Base-by-base conservation (phyloP, 1,140 invertebrate genomes). In the Magallana ariakensis region DNA sequence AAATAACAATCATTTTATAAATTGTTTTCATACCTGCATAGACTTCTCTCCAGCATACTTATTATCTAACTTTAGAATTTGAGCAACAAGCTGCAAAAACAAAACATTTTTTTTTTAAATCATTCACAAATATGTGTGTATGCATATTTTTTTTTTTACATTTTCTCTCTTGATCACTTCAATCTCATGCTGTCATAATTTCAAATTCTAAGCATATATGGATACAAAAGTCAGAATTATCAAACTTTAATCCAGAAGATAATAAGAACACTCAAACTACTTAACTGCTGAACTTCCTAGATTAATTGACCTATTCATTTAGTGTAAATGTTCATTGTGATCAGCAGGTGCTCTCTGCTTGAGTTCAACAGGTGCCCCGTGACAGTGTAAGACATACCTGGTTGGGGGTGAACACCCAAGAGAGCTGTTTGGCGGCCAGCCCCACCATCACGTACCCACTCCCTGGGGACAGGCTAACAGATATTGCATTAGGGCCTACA, bases 391-490 rank as follows among this genome's bases (percentile, higher is more conserved):
- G 3, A 85, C 57, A 70, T 58, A 92, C 93, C 92, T 94, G 93
- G 85, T 92, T 92, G 54, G 92, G 87, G 46, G 91, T 92, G 70
- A 91, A 92, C 8, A 93, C 81, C 88, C 92, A 92, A n/a, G 93
- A 91, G 58, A 96, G 87, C 15, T 94, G 94, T 2, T 96, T 95
- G 46, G 97, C 96, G 83, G 97, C 96, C 26, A 98, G 94, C 26
- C 97, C 97, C 9, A 98, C 97, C 58, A 97, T 95, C 7, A 98
- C 95, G 94, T 97, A 97, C 11, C 97, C 95, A 87, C 96, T 96
- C 4, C 96, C 96, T 0, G 97, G 97, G 4, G 97, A 98, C 58
- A 98, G 95, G 85, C 97, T 97, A 9, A 98, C 97, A n/a, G 97
- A 98, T 22, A 98, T 97, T 0, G 97, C 97, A 92, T 96, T 96